These are phyloP conservation scores for Oxycera nigricornis DNA, from an alignment of 2,888 invertebrate genomes.

Conservation along the genomic window DNA sequence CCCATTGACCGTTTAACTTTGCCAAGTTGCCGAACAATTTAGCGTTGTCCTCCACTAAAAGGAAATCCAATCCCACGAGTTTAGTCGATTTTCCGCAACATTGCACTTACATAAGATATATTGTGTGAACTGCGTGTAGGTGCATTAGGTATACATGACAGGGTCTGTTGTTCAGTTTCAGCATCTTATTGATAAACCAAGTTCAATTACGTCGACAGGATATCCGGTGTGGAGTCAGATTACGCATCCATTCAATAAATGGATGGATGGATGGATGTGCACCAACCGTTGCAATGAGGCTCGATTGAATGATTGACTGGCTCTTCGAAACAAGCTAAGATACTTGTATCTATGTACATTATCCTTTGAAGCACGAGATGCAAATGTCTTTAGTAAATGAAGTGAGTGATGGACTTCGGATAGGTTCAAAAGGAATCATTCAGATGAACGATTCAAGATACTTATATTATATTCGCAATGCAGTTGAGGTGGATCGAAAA, in stretches of 20 bases:
- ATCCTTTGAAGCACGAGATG: too few relatives aligned
- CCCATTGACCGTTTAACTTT: background rate
- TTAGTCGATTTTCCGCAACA: constrained; percentile 24
- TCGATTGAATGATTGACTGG: constrained; percentile 5
- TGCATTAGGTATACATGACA: too few relatives aligned
- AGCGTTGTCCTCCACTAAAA: background rate
- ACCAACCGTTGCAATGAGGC: background rate
- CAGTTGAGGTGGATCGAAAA: too few relatives aligned
- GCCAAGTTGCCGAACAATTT: background rate
- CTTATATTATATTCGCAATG: too few relatives aligned
- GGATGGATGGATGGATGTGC: background rate
- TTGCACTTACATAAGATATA: constrained; percentile 15
- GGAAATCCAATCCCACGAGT: background rate
- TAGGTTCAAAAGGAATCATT: too few relatives aligned
- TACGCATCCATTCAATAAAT: constrained; percentile 1
- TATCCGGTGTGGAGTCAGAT: constrained; percentile 9
- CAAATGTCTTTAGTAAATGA: too few relatives aligned
- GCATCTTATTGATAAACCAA: background rate
- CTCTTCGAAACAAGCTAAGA: too few relatives aligned
- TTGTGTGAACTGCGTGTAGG: too few relatives aligned
- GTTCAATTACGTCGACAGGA: constrained; percentile 27
- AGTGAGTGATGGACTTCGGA: too few relatives aligned
- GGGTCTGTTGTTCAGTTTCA: too few relatives aligned
- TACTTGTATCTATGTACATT: too few relatives aligned
- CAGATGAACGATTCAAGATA: too few relatives aligned